Base-by-base conservation (phyloP, 2,113 vertebrate species). In the Chloropsis cyanopogon region DNA sequence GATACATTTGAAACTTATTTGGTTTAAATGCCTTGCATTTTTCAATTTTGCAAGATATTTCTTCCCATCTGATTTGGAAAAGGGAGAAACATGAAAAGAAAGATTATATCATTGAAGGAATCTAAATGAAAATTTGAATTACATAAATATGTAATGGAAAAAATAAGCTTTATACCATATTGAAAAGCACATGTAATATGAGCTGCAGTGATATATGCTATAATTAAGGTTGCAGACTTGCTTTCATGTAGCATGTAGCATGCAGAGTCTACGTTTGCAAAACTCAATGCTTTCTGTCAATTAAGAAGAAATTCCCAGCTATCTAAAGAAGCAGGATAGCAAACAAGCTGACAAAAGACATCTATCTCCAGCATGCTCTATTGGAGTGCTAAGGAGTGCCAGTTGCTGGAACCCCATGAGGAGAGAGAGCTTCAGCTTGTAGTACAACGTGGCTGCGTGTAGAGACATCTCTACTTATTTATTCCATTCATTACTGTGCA, bases 91-190 rank as follows among this genome's bases (percentile, higher is more conserved):
- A 52, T 18, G 46, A 31, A 35, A n/a, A 57, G 44, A 35, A 50
- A 35, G 0, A 53, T 20, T 0, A 70, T 71, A 72, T 92, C 76
- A 86, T 85, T 90, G 37, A 94, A 90, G 80, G 85, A 88, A 56
- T 54, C 68, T 78, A 97, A 89, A 90, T 59, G 60, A 92, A 93
- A 82, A 91, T 86, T 78, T 80, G 42, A 87, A 81, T 80, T 96
- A 80, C 73, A 70, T 82, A 95, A 88, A 65, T 59, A 95, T n/a
- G 31, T 73, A 92, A 76, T 69, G 61, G 75, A 82, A 92, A 93
- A 73, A 87, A n/a, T 16, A 92, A 77, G 76, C 80, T 88, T 92
- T 86, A 91, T 84, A 50, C 8, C 64, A 73, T 94, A 94, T 31
- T 71, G 82, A 83, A 78, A 96, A 92, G 71, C 93, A 93, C 46